Evolutionary conservation across 1,140 invertebrate genomes (phyloP).

Genomic region (Drosophila subobscura): DNA sequence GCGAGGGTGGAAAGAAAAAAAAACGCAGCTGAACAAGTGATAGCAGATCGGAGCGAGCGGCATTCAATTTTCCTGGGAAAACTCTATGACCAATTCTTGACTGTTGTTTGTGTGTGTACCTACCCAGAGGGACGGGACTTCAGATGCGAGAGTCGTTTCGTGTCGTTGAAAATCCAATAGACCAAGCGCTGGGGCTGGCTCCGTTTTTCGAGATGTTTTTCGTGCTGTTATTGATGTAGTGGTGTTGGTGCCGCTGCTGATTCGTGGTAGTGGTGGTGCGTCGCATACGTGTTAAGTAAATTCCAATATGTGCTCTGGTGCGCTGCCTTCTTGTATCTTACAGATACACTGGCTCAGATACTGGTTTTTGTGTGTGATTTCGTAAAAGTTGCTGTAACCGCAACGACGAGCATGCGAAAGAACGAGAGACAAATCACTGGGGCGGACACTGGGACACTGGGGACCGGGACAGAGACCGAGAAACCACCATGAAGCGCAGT

Average conservation of each 20-base stretch:
- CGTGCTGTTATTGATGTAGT: conserved; percentile 6
- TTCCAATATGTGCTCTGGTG: conserved; percentile 73
- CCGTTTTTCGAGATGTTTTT: conserved; percentile 5
- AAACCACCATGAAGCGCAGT: conserved; percentile 48
- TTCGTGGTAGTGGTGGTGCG: conserved; percentile 39
- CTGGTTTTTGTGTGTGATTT: conserved; percentile 66
- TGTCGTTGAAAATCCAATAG: conserved; percentile 67
- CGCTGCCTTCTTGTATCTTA: conserved; percentile 63
- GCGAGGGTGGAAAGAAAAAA: conserved; percentile 53
- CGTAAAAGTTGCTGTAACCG: conserved; percentile 61
- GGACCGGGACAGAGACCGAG: neutral
- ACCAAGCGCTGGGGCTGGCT: conserved; percentile 14
- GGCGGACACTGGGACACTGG: conserved; percentile 8
- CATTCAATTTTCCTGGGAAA: conserved; percentile 43
- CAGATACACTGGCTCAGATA: conserved; percentile 76
- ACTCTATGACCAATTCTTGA: conserved; percentile 30
- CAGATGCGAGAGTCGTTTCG: conserved; percentile 41
- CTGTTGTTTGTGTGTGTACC: conserved; percentile 5
- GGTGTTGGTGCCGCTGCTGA: too few relatives aligned
- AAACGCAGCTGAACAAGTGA: conserved; percentile 37
- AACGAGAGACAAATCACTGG: conserved; percentile 20
- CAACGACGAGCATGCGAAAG: conserved; percentile 3
- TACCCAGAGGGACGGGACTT: conserved; percentile 48
- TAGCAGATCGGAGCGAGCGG: neutral
- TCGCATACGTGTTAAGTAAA: conserved; percentile 76